Evolutionary conservation across 2,797 vertebrate species (phyloP).

Genomic region (Lithobates pipiens): DNA sequence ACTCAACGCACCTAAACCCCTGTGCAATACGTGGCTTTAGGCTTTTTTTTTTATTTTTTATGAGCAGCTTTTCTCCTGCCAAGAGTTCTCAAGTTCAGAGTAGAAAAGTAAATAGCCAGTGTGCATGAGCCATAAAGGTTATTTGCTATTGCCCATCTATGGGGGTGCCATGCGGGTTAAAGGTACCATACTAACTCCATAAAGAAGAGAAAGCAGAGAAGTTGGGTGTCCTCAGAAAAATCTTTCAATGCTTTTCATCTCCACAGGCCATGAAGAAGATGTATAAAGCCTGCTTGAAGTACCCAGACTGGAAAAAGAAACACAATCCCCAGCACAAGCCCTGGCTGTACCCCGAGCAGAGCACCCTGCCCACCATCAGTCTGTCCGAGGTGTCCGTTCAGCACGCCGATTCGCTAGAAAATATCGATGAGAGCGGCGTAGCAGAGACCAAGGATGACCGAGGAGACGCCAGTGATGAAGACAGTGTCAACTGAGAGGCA

Average conservation of each 20-base stretch:
- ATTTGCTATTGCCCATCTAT: no score
- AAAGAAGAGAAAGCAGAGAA: no score
- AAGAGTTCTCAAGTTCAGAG: no score
- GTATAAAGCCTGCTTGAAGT: slow-evolving; percentile 91
- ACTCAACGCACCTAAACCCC: no score
- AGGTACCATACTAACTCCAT: no score
- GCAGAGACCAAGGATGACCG: slow-evolving; percentile 83
- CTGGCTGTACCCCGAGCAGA: slow-evolving; percentile 95
- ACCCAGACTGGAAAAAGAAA: slow-evolving; percentile 90
- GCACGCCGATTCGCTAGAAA: slow-evolving; percentile 92
- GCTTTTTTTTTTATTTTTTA: no score
- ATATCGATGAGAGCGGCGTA: slow-evolving; percentile 91
- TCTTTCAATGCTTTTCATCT: background rate
- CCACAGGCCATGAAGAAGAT: slow-evolving; percentile 94
- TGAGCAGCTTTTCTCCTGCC: no score
- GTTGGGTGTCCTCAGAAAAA: no score
- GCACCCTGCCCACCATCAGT: slow-evolving; percentile 81
- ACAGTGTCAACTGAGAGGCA: slow-evolving; percentile 62
- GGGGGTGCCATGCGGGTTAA: no score
- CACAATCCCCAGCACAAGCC: slow-evolving; percentile 89
- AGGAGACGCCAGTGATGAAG: slow-evolving; percentile 64
- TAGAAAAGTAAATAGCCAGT: no score
- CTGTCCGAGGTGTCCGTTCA: slow-evolving; percentile 90
- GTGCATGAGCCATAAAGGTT: no score
- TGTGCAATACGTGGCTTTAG: no score